A percentile compares a stretch with the other conserved stretches of the same genome.
These are phyloP conservation scores for Lysandra bellargus DNA, from an alignment of 2,888 invertebrate genomes.

Conservation along the genomic window DNA sequence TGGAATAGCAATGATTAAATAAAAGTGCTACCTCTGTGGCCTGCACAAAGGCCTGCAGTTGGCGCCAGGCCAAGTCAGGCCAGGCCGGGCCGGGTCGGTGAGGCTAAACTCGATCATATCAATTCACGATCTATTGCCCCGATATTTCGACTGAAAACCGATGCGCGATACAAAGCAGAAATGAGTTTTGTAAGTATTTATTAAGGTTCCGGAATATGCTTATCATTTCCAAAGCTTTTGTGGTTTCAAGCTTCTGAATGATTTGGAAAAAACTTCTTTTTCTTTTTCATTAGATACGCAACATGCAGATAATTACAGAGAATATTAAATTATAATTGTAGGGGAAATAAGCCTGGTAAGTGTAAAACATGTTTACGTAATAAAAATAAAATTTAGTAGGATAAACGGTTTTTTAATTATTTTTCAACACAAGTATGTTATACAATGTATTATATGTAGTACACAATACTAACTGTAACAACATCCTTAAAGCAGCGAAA, in stretches of 20 bases:
- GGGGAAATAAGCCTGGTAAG: too few species aligned
- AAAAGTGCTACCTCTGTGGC: slow-evolving; percentile 9
- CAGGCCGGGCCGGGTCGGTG: neutral
- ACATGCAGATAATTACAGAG: neutral
- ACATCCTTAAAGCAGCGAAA: neutral
- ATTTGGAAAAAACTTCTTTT: neutral
- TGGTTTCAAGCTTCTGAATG: neutral
- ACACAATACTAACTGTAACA: neutral
- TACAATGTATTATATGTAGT: neutral
- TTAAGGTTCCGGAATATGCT: neutral
- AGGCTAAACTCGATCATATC: slow-evolving; percentile 19
- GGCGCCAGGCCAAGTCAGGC: neutral
- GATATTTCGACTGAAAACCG: neutral
- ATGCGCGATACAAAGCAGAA: neutral
- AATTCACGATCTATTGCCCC: neutral
- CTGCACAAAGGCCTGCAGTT: neutral
- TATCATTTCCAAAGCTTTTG: slow-evolving; percentile 2
- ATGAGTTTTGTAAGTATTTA: neutral
- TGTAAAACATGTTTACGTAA: too few species aligned
- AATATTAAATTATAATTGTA: neutral
- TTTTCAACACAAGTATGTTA: neutral
- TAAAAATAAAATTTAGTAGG: neutral
- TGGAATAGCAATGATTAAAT: slow-evolving; percentile 13
- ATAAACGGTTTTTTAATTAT: neutral
- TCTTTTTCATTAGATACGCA: too few species aligned